These are phyloP conservation scores for Orchesella flavescens DNA, from an alignment of 2,888 invertebrate genomes.

Conservation along the genomic window DNA sequence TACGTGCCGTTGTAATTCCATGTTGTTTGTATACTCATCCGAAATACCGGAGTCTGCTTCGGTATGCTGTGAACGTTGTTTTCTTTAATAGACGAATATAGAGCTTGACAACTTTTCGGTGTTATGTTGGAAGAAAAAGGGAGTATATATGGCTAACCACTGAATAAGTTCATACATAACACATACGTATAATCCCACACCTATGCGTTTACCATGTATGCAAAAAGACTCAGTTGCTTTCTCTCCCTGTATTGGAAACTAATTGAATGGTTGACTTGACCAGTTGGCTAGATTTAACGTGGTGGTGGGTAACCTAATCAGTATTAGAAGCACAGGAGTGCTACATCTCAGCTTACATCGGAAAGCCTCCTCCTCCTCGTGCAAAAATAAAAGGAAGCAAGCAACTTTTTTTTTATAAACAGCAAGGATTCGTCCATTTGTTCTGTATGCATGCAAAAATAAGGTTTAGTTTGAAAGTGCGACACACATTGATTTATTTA, in stretches of 20 bases:
- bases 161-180: too few relatives aligned
- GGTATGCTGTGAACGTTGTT: conserved; percentile 2
- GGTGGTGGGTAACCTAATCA: conserved; percentile 13
- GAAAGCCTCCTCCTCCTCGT: not conserved
- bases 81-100: conserved; percentile 16
- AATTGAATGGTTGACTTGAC: conserved; percentile 31
- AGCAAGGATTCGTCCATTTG: too few relatives aligned
- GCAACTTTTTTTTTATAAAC: not conserved
- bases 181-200: too few relatives aligned
- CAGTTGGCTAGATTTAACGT: conserved; percentile 9
- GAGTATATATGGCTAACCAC: not conserved
- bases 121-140: not conserved
- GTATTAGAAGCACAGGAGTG: conserved; percentile 25
- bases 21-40: conserved; percentile 12
- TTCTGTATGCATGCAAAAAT: too few relatives aligned
- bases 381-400: not conserved
- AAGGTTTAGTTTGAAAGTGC: too few relatives aligned
- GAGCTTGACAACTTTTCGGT: conserved; percentile 9
- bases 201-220: not conserved
- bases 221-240: not conserved
- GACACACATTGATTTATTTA: too few relatives aligned
- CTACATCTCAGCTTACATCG: conserved; percentile 9
- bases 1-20: conserved; percentile 22
- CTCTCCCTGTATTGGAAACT: conserved; percentile 4
- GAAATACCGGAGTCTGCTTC: not conserved